Evolutionary conservation across 92 coral and sea anemone species (phyloP), one percentile per base, ranked within the genome.

Genomic region (Porites divaricata): DNA sequence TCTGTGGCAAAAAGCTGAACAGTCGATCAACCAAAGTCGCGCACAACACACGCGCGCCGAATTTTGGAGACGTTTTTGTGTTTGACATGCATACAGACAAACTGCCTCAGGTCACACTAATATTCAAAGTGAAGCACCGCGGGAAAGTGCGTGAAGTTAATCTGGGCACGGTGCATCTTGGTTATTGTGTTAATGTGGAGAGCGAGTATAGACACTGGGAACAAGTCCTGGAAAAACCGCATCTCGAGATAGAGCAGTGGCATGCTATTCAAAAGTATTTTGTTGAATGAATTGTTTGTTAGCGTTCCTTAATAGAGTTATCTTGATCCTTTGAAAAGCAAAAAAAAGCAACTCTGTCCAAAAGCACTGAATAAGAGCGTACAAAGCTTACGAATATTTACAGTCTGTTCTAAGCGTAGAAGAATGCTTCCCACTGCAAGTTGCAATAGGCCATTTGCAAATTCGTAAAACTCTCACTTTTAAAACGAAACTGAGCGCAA

Each of bases 171-270:
- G 91, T 97, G 65, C 90, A 88, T 79, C 89, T 97, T 85, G 99
- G 99, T 59, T 89, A 89, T 87, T 89, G 87, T 51, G 95, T 96
- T 70, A 92, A 93, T 70, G 91, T 87, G 16, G 98, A 97, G 88
- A 85, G 90, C 71, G 97, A 93, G 81, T 93, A 93, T 86, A 97
- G 91, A 78, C 99, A 97, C 85, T 97, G 98, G 97, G 99, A 92
- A 59, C 96, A 93, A 83, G 97, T 93, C 1, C 65, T 97, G 75
- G 94, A 97, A 50, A 95, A 95, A 62, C 99, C 99, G 8, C 98
- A 95, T 63, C 81, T 97, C 57, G 88, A 85, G 19, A 97, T 97
- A 54, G 98, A 89, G 9, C 90, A 90, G 63, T 97, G 99, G 99
- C 99, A 97, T 63, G 78, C 83, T 15, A 80, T 97, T 8, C 94